Conservation (phyloP, 2,113 vertebrate species). For the Callithrix jacchus region DNA sequence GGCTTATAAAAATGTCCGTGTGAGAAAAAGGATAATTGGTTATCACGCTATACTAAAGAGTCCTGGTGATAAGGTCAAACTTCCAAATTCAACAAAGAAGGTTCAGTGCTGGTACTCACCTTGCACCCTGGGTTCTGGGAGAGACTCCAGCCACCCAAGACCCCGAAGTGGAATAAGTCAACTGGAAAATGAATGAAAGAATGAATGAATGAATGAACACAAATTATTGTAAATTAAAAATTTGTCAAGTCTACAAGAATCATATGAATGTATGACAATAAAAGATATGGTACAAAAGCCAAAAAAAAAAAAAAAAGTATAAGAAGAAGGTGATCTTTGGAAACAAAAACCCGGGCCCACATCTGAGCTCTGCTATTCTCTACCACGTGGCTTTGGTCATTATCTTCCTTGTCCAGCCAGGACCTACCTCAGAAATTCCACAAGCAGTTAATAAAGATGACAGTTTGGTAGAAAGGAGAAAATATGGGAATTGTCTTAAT, state of each 20-base stretch:
- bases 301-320: no score
- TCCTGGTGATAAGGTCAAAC: neutral
- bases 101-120: no score
- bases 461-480: neutral
- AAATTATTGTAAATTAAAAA: no score
- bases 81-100: neutral
- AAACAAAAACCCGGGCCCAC: neutral
- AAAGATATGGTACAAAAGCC: no score
- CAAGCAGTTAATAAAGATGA: neutral
- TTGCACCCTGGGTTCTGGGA: no score
- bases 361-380: neutral
- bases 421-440: neutral
- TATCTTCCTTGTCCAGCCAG: neutral
- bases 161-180: no score
- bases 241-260: no score
- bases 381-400: neutral
- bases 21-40: conserved; percentile 6
- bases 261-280: no score
- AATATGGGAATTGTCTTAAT: neutral
- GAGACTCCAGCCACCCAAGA: no score
- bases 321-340: neutral
- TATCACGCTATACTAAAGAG: neutral
- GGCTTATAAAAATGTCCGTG: neutral
- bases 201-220: no score
- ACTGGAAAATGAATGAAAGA: no score